These are phyloP conservation scores for Atractosteus spatula DNA, from an alignment of 2,113 vertebrate genomes.

Conservation along the genomic window DNA sequence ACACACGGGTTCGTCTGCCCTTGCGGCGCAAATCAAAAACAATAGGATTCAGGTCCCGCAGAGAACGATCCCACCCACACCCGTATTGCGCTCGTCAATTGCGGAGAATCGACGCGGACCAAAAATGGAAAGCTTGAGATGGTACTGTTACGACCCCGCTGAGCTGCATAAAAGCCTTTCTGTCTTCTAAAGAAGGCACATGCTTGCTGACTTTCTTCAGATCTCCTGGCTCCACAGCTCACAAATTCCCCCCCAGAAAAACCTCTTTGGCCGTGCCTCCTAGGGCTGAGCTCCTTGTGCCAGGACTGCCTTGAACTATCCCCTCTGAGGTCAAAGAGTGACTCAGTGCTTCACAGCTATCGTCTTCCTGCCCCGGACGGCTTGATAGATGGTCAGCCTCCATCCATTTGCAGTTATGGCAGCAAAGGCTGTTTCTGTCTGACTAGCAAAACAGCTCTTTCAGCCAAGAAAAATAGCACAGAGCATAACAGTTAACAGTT, in stretches of 20 bases:
- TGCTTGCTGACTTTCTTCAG: constrained; percentile 20
- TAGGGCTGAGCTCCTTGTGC: constrained; percentile 1
- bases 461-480: constrained; percentile 60
- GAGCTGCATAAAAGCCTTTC: constrained; percentile 5
- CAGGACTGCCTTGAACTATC: background rate
- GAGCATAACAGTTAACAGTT: constrained; percentile 61
- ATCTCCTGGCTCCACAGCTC: background rate
- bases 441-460: constrained; percentile 55
- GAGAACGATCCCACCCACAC: background rate
- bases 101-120: background rate
- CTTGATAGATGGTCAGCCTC: constrained; percentile 34
- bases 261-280: background rate
- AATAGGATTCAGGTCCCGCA: background rate
- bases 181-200: background rate
- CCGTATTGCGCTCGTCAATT: too few relatives aligned
- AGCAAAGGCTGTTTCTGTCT: constrained; percentile 42
- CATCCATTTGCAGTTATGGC: constrained; percentile 30
- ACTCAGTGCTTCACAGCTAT: constrained; percentile 27
- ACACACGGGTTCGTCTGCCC: background rate
- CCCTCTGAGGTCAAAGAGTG: constrained; percentile 7
- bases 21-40: background rate
- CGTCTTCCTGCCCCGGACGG: constrained; percentile 31
- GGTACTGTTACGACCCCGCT: constrained; percentile 1
- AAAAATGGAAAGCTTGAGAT: background rate
- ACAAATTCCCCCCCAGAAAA: constrained; percentile 11